Conservation (phyloP, 2,113 vertebrate genomes). For the Nesogale talazaci region DNA sequence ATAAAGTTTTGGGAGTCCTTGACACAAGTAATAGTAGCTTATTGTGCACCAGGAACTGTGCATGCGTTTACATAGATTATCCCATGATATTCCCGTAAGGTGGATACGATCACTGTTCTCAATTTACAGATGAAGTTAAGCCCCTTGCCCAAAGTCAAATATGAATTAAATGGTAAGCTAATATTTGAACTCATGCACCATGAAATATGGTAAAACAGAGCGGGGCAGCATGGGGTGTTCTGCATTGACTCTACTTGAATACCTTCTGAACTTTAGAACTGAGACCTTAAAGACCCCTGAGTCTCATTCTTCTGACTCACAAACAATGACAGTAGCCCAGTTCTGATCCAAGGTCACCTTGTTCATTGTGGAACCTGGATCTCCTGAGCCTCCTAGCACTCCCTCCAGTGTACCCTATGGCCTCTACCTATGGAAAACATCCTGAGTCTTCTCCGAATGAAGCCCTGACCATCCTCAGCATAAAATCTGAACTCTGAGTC, state of each 20-base stretch:
- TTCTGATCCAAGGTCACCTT: not conserved
- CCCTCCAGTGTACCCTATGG: not conserved
- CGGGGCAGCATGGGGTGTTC: accelerated
- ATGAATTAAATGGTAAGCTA: not conserved
- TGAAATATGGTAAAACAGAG: not conserved
- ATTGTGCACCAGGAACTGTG: not conserved
- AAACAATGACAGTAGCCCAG: not conserved
- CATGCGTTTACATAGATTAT: not conserved
- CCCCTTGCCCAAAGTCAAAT: not conserved
- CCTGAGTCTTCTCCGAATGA: not conserved
- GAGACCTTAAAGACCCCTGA: not conserved
- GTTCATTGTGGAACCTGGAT: too few species aligned
- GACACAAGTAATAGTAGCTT: not conserved
- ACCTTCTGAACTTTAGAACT: not conserved
- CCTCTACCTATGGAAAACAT: not conserved
- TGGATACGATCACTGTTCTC: not conserved
- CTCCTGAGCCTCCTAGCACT: not conserved
- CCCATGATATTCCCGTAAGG: not conserved
- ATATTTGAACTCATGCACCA: accelerated
- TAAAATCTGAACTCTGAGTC: not conserved
- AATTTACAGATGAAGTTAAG: constrained; percentile 17
- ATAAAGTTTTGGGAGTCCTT: not conserved
- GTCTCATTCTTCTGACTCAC: not conserved
- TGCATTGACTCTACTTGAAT: not conserved
- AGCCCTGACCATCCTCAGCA: not conserved